Evolutionary conservation across 2,113 vertebrate species (phyloP), one percentile per base, ranked within the genome.

Genomic region (Lophura nycthemera): DNA sequence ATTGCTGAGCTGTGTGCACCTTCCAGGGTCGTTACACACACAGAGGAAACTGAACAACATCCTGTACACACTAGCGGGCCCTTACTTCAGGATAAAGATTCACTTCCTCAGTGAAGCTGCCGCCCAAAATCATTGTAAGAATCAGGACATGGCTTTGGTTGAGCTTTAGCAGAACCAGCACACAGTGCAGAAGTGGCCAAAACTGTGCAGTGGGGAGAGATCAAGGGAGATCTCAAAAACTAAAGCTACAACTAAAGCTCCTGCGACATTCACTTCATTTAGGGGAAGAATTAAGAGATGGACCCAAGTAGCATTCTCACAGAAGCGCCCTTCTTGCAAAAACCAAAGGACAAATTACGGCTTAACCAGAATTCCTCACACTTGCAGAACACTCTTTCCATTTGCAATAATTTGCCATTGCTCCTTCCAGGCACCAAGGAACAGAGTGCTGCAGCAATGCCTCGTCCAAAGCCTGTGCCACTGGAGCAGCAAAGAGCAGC

Each of bases 51-150:
- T 1, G 19, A 7, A 63, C 52, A 75, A 5, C 7, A 29, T 21
- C 63, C 63, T 25, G n/a, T 4, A 5, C 1, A 1, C 5, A 21
- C n/a, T 8, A 40, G 25, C 1, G 0, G 15, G 57, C 6, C 8
- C 12, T 36, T 54, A 22, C 14, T 63, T 30, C 20, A 40, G 21
- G 30, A 22, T 42, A 18, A 36, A 38, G 19, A n/a, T 75, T 75
- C 14, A 32, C 13, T n/a, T n/a, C 19, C 36, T 38, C 21, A 5
- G 40, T 6, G 1, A 56, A 29, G 34, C 12, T 70, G 38, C 48
- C 56, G 34, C 47, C 30, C n/a, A 47, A 69, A 48, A 27, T 16
- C 36, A 32, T 12, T 3, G 14, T 22, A 17, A 65, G 24, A 45
- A 65, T 32, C 6, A 70, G 11, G 30, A 89, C 17, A 12, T 11